phyloP scores from a whole-genome alignment of 2,888 invertebrate genomes.

The Muschampia plurimacula region DNA sequence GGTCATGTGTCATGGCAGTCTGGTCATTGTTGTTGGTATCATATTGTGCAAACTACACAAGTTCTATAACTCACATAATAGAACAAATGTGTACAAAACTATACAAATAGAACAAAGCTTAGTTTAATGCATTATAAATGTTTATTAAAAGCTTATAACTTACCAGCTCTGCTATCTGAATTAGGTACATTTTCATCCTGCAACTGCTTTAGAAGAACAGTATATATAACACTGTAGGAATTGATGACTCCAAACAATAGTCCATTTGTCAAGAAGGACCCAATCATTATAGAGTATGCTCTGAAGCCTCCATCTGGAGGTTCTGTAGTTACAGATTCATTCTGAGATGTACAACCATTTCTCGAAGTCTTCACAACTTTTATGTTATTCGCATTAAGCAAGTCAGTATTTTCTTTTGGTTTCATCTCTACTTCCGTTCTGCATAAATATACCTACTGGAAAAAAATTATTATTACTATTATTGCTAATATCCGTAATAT shows the following conservation, averaged over 20 bases:
- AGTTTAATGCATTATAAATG: too few species aligned
- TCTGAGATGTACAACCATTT: slow-evolving; percentile 54
- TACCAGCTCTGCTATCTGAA: slow-evolving; percentile 93
- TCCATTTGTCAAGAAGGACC: slow-evolving; percentile 95
- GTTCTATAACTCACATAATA: too few species aligned
- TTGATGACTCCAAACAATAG: slow-evolving; percentile 96
- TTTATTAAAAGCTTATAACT: slow-evolving; percentile 60
- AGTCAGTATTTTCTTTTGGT: slow-evolving; percentile 68
- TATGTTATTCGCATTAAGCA: slow-evolving; percentile 55
- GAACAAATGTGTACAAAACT: too few species aligned
- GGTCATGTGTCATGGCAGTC: too few species aligned
- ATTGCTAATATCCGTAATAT: not conserved
- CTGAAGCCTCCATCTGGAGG: slow-evolving; percentile 92
- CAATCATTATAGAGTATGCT: slow-evolving; percentile 93
- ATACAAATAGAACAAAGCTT: too few species aligned
- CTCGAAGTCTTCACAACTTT: slow-evolving; percentile 52
- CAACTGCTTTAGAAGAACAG: slow-evolving; percentile 88
- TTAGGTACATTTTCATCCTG: slow-evolving; percentile 87
- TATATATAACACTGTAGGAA: slow-evolving; percentile 93
- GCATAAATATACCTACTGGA: not conserved
- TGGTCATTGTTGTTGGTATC: too few species aligned
- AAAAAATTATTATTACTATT: not conserved
- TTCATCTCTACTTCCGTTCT: slow-evolving; percentile 18
- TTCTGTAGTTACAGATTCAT: slow-evolving; percentile 53
- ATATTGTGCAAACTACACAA: too few species aligned